These are phyloP conservation scores for Deroptyus accipitrinus DNA, from an alignment of 2,113 vertebrate species.

Conservation along the genomic window DNA sequence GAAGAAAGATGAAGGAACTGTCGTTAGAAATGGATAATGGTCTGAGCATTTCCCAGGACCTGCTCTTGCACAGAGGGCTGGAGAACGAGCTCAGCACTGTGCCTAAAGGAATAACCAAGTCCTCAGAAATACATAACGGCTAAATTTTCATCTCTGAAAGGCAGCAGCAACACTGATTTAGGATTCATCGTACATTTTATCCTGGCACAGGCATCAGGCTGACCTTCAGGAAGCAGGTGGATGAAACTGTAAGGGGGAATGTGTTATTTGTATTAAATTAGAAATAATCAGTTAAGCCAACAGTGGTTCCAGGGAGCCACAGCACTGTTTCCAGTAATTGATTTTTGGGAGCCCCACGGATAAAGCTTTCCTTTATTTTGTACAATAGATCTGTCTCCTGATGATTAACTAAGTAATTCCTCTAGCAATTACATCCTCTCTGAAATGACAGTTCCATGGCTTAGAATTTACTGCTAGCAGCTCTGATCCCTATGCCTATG, in stretches of 20 bases:
- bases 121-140: neutral
- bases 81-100: rapidly evolving
- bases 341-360: neutral
- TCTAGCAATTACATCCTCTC: constrained; percentile 47
- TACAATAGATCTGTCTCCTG: constrained; percentile 45
- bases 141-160: neutral
- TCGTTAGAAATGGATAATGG: neutral
- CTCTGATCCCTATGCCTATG: neutral
- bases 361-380: neutral
- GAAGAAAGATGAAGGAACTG: neutral
- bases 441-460: constrained; percentile 41
- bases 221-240: neutral
- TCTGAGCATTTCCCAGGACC: neutral
- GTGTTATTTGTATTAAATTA: constrained; percentile 41
- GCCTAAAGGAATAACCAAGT: neutral
- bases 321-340: constrained; percentile 57
- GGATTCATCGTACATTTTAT: neutral
- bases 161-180: neutral
- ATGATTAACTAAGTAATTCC: constrained; percentile 66
- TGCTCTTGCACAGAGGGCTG: neutral
- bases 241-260: neutral
- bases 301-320: constrained; percentile 4
- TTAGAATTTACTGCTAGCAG: constrained; percentile 25
- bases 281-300: constrained; percentile 61
- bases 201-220: neutral